Percentiles rank a stretch among this genome's conserved stretches.
Evolutionary conservation across 2,888 invertebrate genomes (phyloP).

Genomic region (Dryococelus australis): DNA sequence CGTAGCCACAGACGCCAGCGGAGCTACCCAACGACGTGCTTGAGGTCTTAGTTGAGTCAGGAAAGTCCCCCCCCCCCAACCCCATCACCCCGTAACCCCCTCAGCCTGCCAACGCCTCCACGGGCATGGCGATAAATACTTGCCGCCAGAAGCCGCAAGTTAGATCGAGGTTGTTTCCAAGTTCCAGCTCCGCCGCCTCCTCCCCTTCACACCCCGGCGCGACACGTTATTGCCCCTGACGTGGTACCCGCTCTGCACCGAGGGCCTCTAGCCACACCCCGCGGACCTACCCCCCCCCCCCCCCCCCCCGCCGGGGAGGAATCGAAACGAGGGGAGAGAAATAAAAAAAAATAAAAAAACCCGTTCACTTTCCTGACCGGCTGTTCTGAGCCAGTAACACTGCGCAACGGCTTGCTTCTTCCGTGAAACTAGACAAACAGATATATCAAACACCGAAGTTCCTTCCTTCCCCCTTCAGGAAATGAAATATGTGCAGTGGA

Average conservation of each 20-base stretch:
- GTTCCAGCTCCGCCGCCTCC: neutral
- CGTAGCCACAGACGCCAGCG: no score
- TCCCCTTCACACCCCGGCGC: neutral
- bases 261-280: neutral
- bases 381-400: neutral
- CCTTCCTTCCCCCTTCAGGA: neutral
- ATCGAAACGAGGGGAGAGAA: neutral
- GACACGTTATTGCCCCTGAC: neutral
- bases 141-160: constrained; percentile 1
- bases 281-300: neutral
- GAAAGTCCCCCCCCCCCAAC: neutral
- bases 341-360: neutral
- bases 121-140: neutral
- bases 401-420: neutral
- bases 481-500: no score
- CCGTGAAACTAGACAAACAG: neutral
- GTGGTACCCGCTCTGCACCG: neutral
- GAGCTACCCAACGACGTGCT: neutral
- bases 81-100: neutral
- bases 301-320: neutral
- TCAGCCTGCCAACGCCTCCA: neutral
- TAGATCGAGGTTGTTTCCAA: neutral
- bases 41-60: neutral
- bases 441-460: neutral
- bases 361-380: neutral